phyloP scores from a whole-genome alignment of 2,888 invertebrate genomes.

The Amblyjoppa proteus region DNA sequence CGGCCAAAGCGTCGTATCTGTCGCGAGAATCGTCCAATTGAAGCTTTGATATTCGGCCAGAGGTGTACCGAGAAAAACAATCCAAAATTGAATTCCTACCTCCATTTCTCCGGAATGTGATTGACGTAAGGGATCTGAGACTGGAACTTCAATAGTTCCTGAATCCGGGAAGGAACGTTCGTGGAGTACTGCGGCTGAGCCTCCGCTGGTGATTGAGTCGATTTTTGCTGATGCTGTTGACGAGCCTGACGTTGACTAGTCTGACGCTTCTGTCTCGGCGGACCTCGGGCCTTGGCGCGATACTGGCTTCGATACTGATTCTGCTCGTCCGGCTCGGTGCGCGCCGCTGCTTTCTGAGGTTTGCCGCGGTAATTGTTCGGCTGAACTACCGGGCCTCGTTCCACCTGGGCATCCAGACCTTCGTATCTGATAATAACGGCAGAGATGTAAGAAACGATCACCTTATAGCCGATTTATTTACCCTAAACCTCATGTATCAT shows the following conservation, averaged over 20 bases:
- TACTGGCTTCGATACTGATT: conserved; percentile 74
- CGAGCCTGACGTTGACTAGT: conserved; percentile 66
- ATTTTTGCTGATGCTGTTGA: conserved; percentile 57
- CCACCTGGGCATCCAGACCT: conserved; percentile 68
- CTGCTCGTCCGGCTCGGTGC: conserved; percentile 67
- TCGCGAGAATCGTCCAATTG: conserved; percentile 13
- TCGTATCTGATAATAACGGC: conserved; percentile 67
- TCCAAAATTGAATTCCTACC: conserved; percentile 46
- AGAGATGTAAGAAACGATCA: neutral
- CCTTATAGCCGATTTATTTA: too few species aligned
- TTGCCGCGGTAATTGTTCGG: conserved; percentile 71
- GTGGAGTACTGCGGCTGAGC: conserved; percentile 67
- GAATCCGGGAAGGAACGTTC: conserved; percentile 70
- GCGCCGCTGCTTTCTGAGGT: conserved; percentile 68
- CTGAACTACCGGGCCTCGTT: conserved; percentile 72
- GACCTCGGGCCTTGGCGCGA: conserved; percentile 74
- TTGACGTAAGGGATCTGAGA: conserved; percentile 73
- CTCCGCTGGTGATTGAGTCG: conserved; percentile 66
- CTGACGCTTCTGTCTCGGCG: conserved; percentile 75
- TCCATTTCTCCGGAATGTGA: conserved; percentile 73
- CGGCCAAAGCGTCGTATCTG: conserved; percentile 75
- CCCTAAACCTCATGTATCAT: too few species aligned
- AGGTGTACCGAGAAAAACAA: neutral
- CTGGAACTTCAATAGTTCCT: conserved; percentile 72
- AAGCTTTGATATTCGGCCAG: neutral